phyloP scores from a whole-genome alignment of 2,888 invertebrate genomes.

The Dryobotodes eremita region DNA sequence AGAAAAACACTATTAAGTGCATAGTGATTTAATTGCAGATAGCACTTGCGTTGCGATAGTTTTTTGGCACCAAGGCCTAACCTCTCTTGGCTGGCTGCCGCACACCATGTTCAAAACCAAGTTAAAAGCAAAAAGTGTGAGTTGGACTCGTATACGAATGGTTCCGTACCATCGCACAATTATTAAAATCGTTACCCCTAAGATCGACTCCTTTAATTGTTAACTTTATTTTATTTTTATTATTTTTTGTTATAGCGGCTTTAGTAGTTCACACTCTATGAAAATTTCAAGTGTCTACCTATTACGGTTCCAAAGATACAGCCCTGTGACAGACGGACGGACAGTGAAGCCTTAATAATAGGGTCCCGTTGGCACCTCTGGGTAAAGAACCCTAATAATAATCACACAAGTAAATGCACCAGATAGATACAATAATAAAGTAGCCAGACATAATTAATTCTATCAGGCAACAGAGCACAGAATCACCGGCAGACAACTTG shows the following conservation, averaged over 20 bases:
- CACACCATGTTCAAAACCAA: conserved; percentile 28
- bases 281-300: not conserved
- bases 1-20: not conserved
- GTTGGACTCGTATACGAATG: not conserved
- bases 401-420: not conserved
- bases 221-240: not conserved
- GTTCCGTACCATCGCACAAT: not conserved
- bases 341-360: too few species aligned
- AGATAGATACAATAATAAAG: not conserved
- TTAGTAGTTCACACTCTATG: not conserved
- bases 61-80: conserved; percentile 46
- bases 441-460: not conserved
- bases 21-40: conserved; percentile 27
- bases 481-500: not conserved
- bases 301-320: not conserved
- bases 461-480: not conserved
- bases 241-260: not conserved
- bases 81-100: conserved; percentile 40
- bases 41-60: not conserved
- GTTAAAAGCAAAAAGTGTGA: conserved; percentile 4
- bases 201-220: not conserved
- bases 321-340: not conserved
- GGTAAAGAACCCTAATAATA: not conserved
- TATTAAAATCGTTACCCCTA: not conserved
- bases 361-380: not conserved